A percentile compares a stretch with the other conserved stretches of the same genome.
phyloP scores from a whole-genome alignment of 2,888 invertebrate species.

The Ligdia adustata region DNA sequence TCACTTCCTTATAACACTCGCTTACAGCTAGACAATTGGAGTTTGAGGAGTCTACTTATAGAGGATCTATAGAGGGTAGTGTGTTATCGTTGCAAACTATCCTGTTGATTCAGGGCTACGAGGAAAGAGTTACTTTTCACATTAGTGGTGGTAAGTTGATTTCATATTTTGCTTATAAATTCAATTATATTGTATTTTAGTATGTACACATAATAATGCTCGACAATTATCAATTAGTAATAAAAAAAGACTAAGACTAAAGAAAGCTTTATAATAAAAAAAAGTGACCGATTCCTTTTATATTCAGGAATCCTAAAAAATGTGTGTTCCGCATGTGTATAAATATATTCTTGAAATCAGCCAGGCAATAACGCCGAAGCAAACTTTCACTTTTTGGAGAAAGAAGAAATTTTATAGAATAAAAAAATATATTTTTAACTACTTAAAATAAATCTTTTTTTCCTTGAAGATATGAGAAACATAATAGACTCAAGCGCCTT shows the following conservation, averaged over 20 bases:
- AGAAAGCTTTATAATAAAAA: too few relatives aligned
- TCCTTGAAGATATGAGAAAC: too few relatives aligned
- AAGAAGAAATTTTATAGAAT: neutral
- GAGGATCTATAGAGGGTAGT: slow-evolving; percentile 52
- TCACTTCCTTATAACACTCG: slow-evolving; percentile 33
- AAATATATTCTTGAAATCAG: too few relatives aligned
- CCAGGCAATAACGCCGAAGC: too few relatives aligned
- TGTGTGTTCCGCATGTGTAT: too few relatives aligned
- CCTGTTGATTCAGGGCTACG: slow-evolving; percentile 49
- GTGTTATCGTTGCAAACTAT: slow-evolving; percentile 48
- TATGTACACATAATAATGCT: too few relatives aligned
- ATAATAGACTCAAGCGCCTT: neutral
- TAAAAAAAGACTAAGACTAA: too few relatives aligned
- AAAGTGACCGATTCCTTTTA: too few relatives aligned
- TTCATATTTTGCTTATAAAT: slow-evolving; percentile 8
- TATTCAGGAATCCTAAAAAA: too few relatives aligned
- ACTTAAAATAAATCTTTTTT: neutral
- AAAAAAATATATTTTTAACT: neutral
- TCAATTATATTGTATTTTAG: too few relatives aligned
- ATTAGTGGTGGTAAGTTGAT: slow-evolving; percentile 59
- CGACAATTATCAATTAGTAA: too few relatives aligned
- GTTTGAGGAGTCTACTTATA: slow-evolving; percentile 58
- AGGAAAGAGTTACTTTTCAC: slow-evolving; percentile 47
- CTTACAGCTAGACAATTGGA: slow-evolving; percentile 58
- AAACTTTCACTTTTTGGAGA: neutral